Conservation (phyloP, 2,888 invertebrate species). For the Dasysyrphus tricinctus region DNA sequence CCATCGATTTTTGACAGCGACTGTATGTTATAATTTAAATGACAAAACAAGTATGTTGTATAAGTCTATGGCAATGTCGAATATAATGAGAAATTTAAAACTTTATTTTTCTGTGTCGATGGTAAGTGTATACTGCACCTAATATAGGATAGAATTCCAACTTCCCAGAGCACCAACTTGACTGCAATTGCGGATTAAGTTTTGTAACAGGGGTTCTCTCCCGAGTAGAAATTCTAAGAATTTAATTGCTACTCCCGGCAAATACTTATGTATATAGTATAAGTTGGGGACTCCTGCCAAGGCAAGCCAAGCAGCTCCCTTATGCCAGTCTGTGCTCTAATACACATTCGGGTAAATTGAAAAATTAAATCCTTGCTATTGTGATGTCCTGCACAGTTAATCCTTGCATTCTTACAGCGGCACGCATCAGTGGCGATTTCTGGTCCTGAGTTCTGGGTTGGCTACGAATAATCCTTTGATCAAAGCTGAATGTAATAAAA, state of each 20-base stretch:
- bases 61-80: constrained; percentile 24
- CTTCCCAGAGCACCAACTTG: constrained; percentile 3
- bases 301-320: constrained; percentile 9
- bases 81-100: constrained; percentile 53
- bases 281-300: constrained; percentile 8
- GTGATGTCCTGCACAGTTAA: constrained; percentile 69
- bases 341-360: constrained; percentile 63
- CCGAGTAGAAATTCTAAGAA: constrained; percentile 65
- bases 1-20: not conserved
- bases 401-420: constrained; percentile 47
- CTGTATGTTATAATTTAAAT: not conserved
- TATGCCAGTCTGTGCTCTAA: constrained; percentile 4
- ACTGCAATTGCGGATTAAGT: constrained; percentile 57
- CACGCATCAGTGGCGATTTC: too few species aligned
- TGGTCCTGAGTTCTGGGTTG: too few species aligned
- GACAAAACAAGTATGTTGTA: not conserved
- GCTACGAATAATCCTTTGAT: too few species aligned
- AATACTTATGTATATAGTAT: constrained; percentile 19
- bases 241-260: constrained; percentile 71
- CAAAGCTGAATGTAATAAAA: too few species aligned
- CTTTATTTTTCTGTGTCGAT: constrained; percentile 16
- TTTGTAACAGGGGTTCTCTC: constrained; percentile 46
- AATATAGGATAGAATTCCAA: not conserved
- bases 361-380: constrained; percentile 68
- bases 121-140: constrained; percentile 35